Conservation (phyloP, 2,888 invertebrate species). For the Fragum sueziense region DNA sequence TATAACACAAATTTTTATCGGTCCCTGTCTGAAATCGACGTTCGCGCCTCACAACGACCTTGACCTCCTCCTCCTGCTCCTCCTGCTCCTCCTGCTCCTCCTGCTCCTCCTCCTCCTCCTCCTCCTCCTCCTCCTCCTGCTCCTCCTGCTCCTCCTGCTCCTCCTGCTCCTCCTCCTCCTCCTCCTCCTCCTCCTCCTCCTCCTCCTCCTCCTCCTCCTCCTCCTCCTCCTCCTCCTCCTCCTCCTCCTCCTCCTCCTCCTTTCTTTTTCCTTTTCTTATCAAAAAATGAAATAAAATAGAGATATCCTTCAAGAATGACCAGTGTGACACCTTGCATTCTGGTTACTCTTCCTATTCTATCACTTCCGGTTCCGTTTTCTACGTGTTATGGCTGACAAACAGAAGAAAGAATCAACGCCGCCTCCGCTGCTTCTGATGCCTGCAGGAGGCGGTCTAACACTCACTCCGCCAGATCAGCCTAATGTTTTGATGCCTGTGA, state of each 20-base stretch:
- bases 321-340: neutral
- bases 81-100: no score
- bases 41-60: no score
- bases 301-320: neutral
- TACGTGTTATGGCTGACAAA: conserved; percentile 78
- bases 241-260: neutral
- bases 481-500: conserved; percentile 77
- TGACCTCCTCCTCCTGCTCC: no score
- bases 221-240: neutral
- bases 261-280: neutral
- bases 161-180: no score
- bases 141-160: no score
- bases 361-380: conserved; percentile 51
- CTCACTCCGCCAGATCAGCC: conserved; percentile 75
- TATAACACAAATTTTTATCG: no score
- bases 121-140: no score
- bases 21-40: no score
- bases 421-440: conserved; percentile 79
- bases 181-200: no score
- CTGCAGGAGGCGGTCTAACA: conserved; percentile 78
- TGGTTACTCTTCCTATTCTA: neutral
- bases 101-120: no score
- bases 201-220: no score
- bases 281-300: neutral
- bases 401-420: conserved; percentile 77